A percentile compares a stretch with the other conserved stretches of the same genome.
Evolutionary conservation across 2,888 invertebrate genomes (phyloP).

Genomic region (Chymomyza amoena): DNA sequence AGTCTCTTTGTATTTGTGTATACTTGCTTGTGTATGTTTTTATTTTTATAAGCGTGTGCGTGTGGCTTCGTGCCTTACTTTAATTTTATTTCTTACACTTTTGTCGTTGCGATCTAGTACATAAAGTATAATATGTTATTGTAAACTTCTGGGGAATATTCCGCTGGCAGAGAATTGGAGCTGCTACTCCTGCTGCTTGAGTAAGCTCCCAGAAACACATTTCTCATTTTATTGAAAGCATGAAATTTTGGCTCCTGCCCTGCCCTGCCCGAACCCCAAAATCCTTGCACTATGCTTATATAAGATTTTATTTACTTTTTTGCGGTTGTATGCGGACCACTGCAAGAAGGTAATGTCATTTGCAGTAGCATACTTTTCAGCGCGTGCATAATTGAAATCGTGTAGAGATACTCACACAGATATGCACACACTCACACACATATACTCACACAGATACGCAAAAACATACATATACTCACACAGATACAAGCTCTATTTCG

Average conservation of each 20-base stretch:
- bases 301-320: not conserved
- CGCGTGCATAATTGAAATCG: constrained; percentile 49
- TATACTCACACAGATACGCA: too few species aligned
- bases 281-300: not conserved
- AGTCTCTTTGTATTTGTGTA: not conserved
- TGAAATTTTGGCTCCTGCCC: not conserved
- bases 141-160: constrained; percentile 38
- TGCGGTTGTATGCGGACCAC: too few species aligned
- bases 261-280: not conserved
- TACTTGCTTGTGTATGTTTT: not conserved
- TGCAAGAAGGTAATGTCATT: too few species aligned
- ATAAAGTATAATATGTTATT: constrained; percentile 42
- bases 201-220: not conserved
- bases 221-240: not conserved
- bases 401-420: not conserved
- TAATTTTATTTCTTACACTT: constrained; percentile 39
- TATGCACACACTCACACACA: too few species aligned
- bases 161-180: not conserved
- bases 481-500: not conserved
- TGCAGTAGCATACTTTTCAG: constrained; percentile 10
- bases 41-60: not conserved
- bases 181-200: not conserved
- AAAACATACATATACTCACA: not conserved
- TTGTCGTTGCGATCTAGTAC: constrained; percentile 2
- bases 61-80: constrained; percentile 22